A percentile compares a stretch with the other conserved stretches of the same genome.
Evolutionary conservation across 1,140 invertebrate genomes (phyloP).

Genomic region (Harpegnathos saltator): DNA sequence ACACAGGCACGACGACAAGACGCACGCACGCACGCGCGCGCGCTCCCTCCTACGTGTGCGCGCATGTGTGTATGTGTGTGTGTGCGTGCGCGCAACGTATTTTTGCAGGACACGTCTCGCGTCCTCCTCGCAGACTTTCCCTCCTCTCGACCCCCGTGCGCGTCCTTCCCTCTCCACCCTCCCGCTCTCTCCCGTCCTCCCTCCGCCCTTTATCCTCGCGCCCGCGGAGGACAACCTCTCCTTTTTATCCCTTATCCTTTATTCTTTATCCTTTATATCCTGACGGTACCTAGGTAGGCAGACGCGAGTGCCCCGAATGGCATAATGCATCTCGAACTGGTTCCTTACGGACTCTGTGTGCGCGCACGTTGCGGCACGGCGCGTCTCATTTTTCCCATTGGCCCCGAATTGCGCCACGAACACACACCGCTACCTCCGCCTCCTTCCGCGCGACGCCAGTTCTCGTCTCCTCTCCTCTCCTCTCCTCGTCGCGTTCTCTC

Average conservation of each 20-base stretch:
- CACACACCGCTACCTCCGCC: slow-evolving; percentile 36
- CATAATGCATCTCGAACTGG: slow-evolving; percentile 80
- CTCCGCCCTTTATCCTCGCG: slow-evolving; percentile 53
- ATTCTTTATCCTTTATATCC: slow-evolving; percentile 78
- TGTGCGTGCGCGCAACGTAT: slow-evolving; percentile 73
- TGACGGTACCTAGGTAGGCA: slow-evolving; percentile 60
- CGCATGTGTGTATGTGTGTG: background rate
- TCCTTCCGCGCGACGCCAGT: slow-evolving; percentile 39
- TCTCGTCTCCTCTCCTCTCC: slow-evolving; percentile 47
- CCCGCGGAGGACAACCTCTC: slow-evolving; percentile 58
- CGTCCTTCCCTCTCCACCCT: slow-evolving; percentile 19
- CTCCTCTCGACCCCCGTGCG: slow-evolving; percentile 19
- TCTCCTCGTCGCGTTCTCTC: slow-evolving; percentile 46
- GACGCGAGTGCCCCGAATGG: slow-evolving; percentile 66
- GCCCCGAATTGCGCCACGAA: slow-evolving; percentile 68
- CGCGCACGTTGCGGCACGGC: no score
- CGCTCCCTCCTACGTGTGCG: background rate
- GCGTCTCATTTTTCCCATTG: slow-evolving; percentile 77
- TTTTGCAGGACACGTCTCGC: slow-evolving; percentile 73
- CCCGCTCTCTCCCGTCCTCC: slow-evolving; percentile 12
- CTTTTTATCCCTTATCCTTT: slow-evolving; percentile 78
- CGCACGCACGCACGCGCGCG: background rate
- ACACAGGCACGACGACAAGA: no score
- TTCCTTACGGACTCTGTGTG: slow-evolving; percentile 70
- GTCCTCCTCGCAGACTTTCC: slow-evolving; percentile 60